These are phyloP conservation scores for Bagarius yarrelli DNA, from an alignment of 2,113 vertebrate genomes.

Conservation along the genomic window DNA sequence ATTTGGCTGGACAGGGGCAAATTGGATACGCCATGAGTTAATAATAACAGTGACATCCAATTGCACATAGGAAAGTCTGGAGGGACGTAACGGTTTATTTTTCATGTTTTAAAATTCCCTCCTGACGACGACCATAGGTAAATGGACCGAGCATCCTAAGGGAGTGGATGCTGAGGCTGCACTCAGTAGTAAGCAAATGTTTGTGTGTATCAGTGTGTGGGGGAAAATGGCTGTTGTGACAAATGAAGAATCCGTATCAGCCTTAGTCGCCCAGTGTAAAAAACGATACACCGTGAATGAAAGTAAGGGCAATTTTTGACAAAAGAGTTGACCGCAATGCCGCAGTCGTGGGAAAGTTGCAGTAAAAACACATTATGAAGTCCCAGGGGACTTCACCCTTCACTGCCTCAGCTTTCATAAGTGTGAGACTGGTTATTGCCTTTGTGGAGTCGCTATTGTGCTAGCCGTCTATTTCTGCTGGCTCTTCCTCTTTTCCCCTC, in stretches of 20 bases:
- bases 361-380: constrained; percentile 53
- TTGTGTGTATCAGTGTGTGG: constrained; percentile 5
- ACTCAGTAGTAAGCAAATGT: constrained; percentile 22
- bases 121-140: constrained; percentile 5
- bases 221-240: constrained; percentile 7
- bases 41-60: constrained; percentile 38
- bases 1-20: constrained; percentile 32
- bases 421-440: constrained; percentile 47
- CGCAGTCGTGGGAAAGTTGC: constrained; percentile 36
- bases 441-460: constrained; percentile 31
- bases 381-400: constrained; percentile 39
- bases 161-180: neutral
- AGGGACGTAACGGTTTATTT: constrained; percentile 19
- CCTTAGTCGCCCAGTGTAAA: constrained; percentile 14
- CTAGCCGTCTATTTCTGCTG: constrained; percentile 31
- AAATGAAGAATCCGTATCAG: constrained; percentile 4
- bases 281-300: constrained; percentile 39
- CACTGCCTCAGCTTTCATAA: constrained; percentile 47
- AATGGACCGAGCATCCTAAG: neutral
- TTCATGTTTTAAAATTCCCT: constrained; percentile 7
- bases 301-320: constrained; percentile 30
- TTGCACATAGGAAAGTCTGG: neutral
- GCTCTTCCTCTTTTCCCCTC: neutral
- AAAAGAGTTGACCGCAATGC: constrained; percentile 23
- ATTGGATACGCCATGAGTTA: constrained; percentile 43